phyloP scores from a whole-genome alignment of 2,113 vertebrate genomes.

The Eudyptes chrysolophus region DNA sequence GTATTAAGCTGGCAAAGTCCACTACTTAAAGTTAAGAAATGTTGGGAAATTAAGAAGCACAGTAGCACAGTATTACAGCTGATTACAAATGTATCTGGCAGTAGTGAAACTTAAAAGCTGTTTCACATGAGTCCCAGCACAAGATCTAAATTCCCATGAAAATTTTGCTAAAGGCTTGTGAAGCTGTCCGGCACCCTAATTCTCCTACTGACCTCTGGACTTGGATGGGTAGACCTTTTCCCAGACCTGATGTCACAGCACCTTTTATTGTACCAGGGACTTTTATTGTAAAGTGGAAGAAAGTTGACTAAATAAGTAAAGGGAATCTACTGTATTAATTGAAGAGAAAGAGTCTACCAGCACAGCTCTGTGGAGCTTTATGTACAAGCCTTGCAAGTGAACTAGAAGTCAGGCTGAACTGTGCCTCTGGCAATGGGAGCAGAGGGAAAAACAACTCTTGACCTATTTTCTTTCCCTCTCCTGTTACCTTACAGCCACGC shows the following conservation, averaged over 20 bases:
- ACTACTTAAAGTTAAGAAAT: neutral
- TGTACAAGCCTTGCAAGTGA: neutral
- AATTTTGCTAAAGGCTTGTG: neutral
- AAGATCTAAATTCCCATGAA: neutral
- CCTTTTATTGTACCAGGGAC: neutral
- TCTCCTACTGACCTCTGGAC: neutral
- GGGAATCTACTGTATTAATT: neutral
- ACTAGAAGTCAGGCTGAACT: neutral
- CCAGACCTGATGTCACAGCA: neutral
- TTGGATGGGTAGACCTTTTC: neutral
- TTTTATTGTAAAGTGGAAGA: neutral
- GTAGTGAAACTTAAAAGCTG: neutral
- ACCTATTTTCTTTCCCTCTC: constrained; percentile 43
- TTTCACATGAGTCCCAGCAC: neutral
- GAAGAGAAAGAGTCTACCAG: neutral
- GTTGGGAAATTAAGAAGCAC: neutral
- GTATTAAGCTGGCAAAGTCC: neutral
- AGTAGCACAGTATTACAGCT: neutral
- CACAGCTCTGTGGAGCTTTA: neutral
- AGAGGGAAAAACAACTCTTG: constrained; percentile 38
- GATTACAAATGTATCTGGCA: neutral
- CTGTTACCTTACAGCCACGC: neutral
- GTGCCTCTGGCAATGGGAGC: neutral
- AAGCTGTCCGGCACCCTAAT: neutral
- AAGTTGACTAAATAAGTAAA: neutral